Conservation (phyloP, 64 coral and sea anemone species). For the Stylophora pistillata region DNA sequence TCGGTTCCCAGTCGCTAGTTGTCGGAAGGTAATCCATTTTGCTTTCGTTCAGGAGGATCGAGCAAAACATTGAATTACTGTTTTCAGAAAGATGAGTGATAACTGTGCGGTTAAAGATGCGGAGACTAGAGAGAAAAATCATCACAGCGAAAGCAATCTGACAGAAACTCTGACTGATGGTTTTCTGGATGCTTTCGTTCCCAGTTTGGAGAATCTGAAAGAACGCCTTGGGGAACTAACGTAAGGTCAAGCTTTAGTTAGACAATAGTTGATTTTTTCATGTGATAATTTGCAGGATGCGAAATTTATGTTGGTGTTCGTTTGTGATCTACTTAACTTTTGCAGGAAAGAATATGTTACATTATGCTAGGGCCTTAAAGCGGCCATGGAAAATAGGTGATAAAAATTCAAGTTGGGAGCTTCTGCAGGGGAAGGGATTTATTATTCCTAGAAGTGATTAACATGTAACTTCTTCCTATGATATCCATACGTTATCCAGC, state of each 20-base stretch:
- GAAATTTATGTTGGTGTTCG: too few relatives aligned
- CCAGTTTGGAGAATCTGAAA: conserved; percentile 71
- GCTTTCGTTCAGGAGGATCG: not conserved
- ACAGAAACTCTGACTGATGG: conserved; percentile 74
- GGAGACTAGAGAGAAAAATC: not conserved
- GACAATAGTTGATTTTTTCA: not conserved
- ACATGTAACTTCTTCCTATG: too few relatives aligned
- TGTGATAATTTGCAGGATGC: not conserved
- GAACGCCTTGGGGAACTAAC: conserved; percentile 72
- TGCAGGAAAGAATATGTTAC: too few relatives aligned
- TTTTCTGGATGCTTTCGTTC: conserved; percentile 71
- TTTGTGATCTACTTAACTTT: too few relatives aligned
- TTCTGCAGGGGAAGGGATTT: too few relatives aligned
- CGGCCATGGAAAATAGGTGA: too few relatives aligned
- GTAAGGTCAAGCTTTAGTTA: conserved; percentile 34
- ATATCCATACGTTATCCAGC: too few relatives aligned
- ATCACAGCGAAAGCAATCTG: conserved; percentile 18
- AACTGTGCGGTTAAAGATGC: not conserved
- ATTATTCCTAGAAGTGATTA: too few relatives aligned
- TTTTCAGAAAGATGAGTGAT: conserved; percentile 24
- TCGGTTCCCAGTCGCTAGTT: not conserved
- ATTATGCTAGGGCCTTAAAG: too few relatives aligned
- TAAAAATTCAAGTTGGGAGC: too few relatives aligned
- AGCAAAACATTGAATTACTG: not conserved
- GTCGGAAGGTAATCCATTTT: not conserved